A percentile compares a stretch with the other conserved stretches of the same genome.
These are phyloP conservation scores for Cnemophilus loriae DNA, from an alignment of 2,113 vertebrate genomes.

Conservation along the genomic window DNA sequence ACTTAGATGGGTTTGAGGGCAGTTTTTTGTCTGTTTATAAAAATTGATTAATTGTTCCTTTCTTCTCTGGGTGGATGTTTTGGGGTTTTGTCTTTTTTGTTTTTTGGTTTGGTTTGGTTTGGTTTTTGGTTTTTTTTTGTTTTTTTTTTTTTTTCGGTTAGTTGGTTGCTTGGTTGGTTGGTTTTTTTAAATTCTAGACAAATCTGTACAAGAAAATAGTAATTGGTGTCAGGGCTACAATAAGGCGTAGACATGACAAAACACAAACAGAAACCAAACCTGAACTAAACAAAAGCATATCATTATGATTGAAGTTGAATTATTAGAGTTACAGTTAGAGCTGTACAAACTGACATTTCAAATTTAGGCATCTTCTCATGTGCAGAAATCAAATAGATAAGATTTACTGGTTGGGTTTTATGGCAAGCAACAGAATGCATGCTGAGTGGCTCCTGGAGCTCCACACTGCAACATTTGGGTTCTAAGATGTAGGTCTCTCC, in stretches of 20 bases:
- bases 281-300: not conserved
- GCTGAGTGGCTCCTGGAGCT: not conserved
- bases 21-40: not conserved
- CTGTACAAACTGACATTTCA: not conserved
- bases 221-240: not conserved
- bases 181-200: not conserved
- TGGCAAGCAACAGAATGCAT: not conserved
- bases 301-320: not conserved
- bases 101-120: not conserved
- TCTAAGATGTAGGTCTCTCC: not conserved
- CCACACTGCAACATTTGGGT: not conserved
- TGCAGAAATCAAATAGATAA: not conserved
- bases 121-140: not conserved
- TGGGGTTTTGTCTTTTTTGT: not conserved
- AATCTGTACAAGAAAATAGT: not conserved
- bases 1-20: not conserved
- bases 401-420: not conserved
- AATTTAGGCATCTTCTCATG: not conserved
- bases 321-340: not conserved
- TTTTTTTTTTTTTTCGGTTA: not conserved
- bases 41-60: constrained; percentile 13
- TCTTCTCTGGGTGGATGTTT: not conserved
- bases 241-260: not conserved
- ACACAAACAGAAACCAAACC: not conserved
- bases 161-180: too few species aligned